A percentile compares a stretch with the other conserved stretches of the same genome.
These are phyloP conservation scores for Bradypodion pumilum DNA, from an alignment of 2,797 vertebrate species.

Conservation along the genomic window DNA sequence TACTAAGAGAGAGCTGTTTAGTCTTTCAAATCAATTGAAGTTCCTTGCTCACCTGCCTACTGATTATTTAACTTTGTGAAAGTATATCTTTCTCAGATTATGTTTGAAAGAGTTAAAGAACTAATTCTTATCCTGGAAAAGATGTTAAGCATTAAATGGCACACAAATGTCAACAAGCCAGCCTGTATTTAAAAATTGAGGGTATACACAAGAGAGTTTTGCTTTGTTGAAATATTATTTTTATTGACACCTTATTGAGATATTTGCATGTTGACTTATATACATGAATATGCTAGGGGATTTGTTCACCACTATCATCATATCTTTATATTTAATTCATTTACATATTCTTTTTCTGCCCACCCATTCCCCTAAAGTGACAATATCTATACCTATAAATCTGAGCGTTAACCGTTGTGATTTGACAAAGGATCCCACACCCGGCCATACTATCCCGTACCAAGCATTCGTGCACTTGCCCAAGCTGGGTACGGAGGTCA, in stretches of 20 bases:
- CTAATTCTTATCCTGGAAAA: slow-evolving; percentile 14
- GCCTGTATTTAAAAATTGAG: background rate
- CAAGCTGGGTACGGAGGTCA: too few species aligned
- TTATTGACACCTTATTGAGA: background rate
- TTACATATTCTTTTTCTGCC: too few species aligned
- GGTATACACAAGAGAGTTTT: background rate
- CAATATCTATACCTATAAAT: too few species aligned
- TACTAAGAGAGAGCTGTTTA: background rate
- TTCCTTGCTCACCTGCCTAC: background rate
- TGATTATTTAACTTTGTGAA: background rate
- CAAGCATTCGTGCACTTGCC: too few species aligned
- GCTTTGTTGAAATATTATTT: background rate
- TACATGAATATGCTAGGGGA: too few species aligned
- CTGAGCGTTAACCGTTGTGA: too few species aligned
- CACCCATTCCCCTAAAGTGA: too few species aligned
- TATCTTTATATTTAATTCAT: too few species aligned
- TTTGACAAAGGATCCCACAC: too few species aligned
- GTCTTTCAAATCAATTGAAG: slow-evolving; percentile 17
- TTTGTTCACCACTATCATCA: too few species aligned
- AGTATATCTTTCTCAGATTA: background rate
- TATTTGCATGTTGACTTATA: background rate
- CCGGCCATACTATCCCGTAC: too few species aligned
- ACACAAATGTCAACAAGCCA: slow-evolving; percentile 6
- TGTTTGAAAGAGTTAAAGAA: slow-evolving; percentile 25
- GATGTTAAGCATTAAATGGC: slow-evolving; percentile 23